phyloP scores from a whole-genome alignment of 1,140 invertebrate genomes.

The Stratiolaelaps scimitus region DNA sequence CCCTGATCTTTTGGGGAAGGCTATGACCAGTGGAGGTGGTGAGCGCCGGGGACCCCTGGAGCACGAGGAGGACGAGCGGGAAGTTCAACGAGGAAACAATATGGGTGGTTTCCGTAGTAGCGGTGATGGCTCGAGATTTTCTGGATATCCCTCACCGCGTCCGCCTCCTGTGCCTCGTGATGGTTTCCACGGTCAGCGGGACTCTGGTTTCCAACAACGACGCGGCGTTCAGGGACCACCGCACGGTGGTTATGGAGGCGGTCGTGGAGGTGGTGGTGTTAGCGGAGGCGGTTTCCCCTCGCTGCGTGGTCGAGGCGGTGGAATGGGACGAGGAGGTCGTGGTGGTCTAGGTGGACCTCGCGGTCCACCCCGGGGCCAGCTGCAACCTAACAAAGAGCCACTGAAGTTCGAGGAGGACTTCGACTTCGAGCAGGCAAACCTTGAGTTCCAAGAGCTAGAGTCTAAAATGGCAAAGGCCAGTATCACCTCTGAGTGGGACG shows the following conservation, averaged over 20 bases:
- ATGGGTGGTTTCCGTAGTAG: too few relatives aligned
- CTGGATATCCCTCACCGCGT: too few relatives aligned
- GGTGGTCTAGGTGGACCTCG: conserved; percentile 21
- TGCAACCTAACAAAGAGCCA: conserved; percentile 48
- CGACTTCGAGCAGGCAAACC: conserved; percentile 95
- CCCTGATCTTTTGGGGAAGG: too few relatives aligned
- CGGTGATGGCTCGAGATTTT: too few relatives aligned
- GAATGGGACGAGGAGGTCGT: conserved; percentile 7
- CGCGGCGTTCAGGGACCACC: conserved; percentile 6
- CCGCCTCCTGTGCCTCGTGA: too few relatives aligned
- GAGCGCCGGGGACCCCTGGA: too few relatives aligned
- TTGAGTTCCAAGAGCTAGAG: conserved; percentile 82
- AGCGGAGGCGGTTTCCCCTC: not conserved
- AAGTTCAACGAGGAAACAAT: too few relatives aligned
- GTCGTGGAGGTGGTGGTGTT: not conserved
- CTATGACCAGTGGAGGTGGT: too few relatives aligned
- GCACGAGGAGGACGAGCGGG: too few relatives aligned
- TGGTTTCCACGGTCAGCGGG: too few relatives aligned
- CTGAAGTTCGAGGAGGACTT: conserved; percentile 90
- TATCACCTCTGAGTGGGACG: conserved; percentile 53
- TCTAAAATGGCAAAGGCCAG: conserved; percentile 63
- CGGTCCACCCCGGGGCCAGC: not conserved
- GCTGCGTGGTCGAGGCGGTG: conserved; percentile 13
- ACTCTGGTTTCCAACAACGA: not conserved
- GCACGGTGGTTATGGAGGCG: not conserved